Base-by-base conservation (phyloP, 1,140 invertebrate species). In the Bombus superbus region DNA sequence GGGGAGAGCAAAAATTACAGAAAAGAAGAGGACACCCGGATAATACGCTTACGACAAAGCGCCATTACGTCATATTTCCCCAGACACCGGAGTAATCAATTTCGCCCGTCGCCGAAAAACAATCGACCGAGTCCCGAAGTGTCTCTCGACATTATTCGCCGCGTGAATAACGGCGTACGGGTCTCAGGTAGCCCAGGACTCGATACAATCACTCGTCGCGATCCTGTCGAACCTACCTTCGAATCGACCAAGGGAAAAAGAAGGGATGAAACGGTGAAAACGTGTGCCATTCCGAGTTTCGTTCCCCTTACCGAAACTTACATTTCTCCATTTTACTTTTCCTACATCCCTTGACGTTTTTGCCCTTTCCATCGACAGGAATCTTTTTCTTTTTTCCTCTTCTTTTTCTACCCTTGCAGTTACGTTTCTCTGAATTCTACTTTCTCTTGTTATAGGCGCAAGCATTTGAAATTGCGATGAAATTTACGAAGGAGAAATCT, bases 21-120 rank as follows among this genome's bases (percentile, higher is more conserved):
- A 72, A 79, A 35, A 25, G 42, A 66, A 40, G 62, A 76, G 64
- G 77, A 68, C 66, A 38, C 9, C 40, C 32, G 76, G 53, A 79
- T 84, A 84, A 84, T 84, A 79, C 83, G 75, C 76, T 84, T 84
- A 84, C 75, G 76, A 79, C 83, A 84, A 84, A 84, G 76, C 53
- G 47, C 83, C 83, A 84, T 84, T 84, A 84, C 83, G 76, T 84
- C 83, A 79, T 84, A 84, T 84, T 84, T 84, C 83, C 83, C 83
- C 83, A 79, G 83, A 78, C 68, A 53, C 66, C 53, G 22, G 32
- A 80, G 76, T 80, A 85, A 85, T 85, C 83, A 85, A 85, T 85
- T 85, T 85, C 42, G 42, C 69, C 68, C 64, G 76, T 57, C 83
- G 76, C 77, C 83, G 77, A 85, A 80, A 85, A 85, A 85, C 77